Base-by-base conservation (phyloP, 2,113 vertebrate genomes). In the Microtus pennsylvanicus region DNA sequence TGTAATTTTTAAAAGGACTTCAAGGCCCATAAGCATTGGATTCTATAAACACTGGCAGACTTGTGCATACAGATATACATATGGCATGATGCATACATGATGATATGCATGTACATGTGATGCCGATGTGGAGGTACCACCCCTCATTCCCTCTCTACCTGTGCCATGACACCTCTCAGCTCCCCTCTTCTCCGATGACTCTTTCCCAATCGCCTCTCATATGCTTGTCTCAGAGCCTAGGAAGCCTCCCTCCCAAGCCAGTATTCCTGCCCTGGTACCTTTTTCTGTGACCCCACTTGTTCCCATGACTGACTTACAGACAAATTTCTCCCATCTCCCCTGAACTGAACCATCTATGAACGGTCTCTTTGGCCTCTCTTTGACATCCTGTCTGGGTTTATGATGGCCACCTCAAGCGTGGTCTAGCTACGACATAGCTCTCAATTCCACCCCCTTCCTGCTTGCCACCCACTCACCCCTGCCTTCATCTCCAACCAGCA, bases 1-100 rank as follows among this genome's bases (percentile, higher is more conserved):
- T 98, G 98, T 97, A 98, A 99, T 99, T 99, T 98, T 97, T 97
- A 98, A 98, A 98, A 98, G 97, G 98, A 96, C 97, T 97, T 95
- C 96, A 97, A 98, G 97, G 96, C 94, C 97, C 94, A 90, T 97
- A 92, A 98, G 76, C 58, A 1, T 67, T 95, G 93, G 91, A 96
- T 0, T 5, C 95, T 96, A 10, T 96, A 96, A 97, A 93, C 70
- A 58, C 83, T 0, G 0, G 58, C 74, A 88, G 47, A 33, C 8
- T 38, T 10, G 76, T 5, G 16, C 19, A 87, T 26, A 24, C 42
- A 45, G 75, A 89, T 0, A 30, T 3, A 22, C 35, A 1, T 9
- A 30, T 13, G 55, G 52, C 4, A 17, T 58, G 55, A 21, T 5
- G 12, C 16, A 87, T 26, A 21, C 42, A 45, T 58, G 19, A 21